A percentile compares a stretch with the other conserved stretches of the same genome.
phyloP scores from a whole-genome alignment of 2,888 invertebrate species.

The Tipula helvola region DNA sequence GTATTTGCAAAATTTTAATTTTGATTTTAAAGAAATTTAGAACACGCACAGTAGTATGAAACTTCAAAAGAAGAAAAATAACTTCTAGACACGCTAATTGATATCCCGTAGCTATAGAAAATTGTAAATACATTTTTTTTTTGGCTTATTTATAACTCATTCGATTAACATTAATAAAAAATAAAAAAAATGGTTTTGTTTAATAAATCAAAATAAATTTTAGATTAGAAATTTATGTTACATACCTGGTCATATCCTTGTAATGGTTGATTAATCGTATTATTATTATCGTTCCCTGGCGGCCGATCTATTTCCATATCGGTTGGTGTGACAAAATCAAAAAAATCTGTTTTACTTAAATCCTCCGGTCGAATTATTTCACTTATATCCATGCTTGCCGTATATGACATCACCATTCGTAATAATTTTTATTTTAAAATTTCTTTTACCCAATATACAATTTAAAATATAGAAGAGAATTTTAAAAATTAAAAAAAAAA shows the following conservation, averaged over 20 bases:
- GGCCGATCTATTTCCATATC: conserved; percentile 41
- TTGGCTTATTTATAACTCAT: neutral
- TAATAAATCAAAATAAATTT: neutral
- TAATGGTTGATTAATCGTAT: conserved; percentile 30
- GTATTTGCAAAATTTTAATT: neutral
- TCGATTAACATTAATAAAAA: neutral
- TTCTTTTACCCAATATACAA: neutral
- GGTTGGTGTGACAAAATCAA: conserved; percentile 76
- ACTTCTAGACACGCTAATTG: neutral
- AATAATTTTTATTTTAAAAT: conserved; percentile 6
- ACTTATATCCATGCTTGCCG: conserved; percentile 63
- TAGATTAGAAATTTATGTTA: conserved; percentile 4
- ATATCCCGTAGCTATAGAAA: neutral
- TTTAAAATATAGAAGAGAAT: neutral
- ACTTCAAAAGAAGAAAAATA: neutral
- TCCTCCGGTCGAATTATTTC: conserved; percentile 68
- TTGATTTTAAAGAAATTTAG: neutral
- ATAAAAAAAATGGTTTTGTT: neutral
- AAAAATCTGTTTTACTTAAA: conserved; percentile 77
- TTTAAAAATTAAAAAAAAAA: neutral
- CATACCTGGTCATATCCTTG: conserved; percentile 35
- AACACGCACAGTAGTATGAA: neutral
- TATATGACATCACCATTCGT: conserved; percentile 27
- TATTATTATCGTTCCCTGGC: conserved; percentile 20
- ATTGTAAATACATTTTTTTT: neutral